These are phyloP conservation scores for Tachyglossus aculeatus DNA, from an alignment of 2,797 vertebrate species.

Conservation along the genomic window DNA sequence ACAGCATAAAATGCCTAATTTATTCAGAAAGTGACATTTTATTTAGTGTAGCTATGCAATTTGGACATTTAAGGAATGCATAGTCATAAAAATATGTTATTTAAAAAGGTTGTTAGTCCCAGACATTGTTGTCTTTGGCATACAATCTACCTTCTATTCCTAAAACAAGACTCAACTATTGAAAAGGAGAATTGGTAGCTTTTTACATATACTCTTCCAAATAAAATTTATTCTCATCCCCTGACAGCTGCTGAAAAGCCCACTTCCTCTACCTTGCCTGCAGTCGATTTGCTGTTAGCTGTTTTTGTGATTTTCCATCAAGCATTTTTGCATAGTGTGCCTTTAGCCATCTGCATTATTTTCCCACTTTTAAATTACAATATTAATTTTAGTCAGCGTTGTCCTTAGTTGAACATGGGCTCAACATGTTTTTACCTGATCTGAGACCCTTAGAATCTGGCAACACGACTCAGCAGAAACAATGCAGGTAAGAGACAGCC, in stretches of 20 bases:
- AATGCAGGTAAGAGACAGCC: background rate
- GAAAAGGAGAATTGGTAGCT: slow-evolving; percentile 12
- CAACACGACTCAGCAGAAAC: slow-evolving; percentile 2
- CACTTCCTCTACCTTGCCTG: background rate
- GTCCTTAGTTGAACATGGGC: slow-evolving; percentile 44
- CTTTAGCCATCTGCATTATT: slow-evolving; percentile 37
- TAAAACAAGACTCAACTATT: slow-evolving; percentile 13
- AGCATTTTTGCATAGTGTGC: slow-evolving; percentile 30
- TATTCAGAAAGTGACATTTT: slow-evolving; percentile 78
- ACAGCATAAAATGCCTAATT: slow-evolving; percentile 68
- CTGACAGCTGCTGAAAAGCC: too few species aligned
- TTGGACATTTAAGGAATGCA: slow-evolving; percentile 63
- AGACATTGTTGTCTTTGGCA: slow-evolving; percentile 59
- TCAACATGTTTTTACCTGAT: slow-evolving; percentile 13
- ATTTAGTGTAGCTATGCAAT: slow-evolving; percentile 70
- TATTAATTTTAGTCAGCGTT: slow-evolving; percentile 36
- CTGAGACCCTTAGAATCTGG: slow-evolving; percentile 32
- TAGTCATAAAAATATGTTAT: slow-evolving; percentile 58
- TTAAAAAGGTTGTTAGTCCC: slow-evolving; percentile 49
- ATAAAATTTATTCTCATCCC: background rate
- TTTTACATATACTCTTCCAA: background rate
- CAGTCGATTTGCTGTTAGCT: slow-evolving; percentile 14
- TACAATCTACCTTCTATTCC: slow-evolving; percentile 32
- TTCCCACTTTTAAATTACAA: slow-evolving; percentile 39
- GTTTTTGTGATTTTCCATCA: background rate